phyloP scores from a whole-genome alignment of 2,797 vertebrate genomes.

The Carapus acus region DNA sequence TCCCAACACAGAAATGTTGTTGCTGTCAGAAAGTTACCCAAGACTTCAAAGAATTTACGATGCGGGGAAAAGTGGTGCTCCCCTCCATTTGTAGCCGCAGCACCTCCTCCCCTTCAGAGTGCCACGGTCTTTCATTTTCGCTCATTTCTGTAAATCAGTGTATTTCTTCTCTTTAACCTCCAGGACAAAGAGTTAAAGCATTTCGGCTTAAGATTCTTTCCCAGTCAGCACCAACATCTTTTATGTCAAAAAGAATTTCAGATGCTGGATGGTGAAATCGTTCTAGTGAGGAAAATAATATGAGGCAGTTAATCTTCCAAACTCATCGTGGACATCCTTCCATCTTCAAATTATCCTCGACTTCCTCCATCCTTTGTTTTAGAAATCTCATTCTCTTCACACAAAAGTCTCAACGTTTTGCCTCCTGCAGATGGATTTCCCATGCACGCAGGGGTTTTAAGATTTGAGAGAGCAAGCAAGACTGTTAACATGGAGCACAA shows the following conservation, averaged over 20 bases:
- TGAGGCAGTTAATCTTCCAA: slow-evolving; percentile 14
- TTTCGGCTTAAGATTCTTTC: background rate
- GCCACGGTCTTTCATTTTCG: too few relatives aligned
- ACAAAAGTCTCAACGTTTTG: slow-evolving; percentile 5
- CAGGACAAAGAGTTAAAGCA: slow-evolving; percentile 11
- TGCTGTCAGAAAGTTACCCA: slow-evolving; percentile 22
- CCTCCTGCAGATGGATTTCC: too few relatives aligned
- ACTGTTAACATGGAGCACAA: slow-evolving; percentile 54
- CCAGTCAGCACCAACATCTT: slow-evolving; percentile 8
- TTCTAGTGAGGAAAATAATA: slow-evolving; percentile 23
- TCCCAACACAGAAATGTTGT: slow-evolving; percentile 15
- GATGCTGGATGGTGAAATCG: slow-evolving; percentile 12
- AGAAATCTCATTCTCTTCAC: background rate
- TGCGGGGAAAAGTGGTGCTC: slow-evolving; percentile 6
- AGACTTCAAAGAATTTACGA: slow-evolving; percentile 4
- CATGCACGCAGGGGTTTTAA: slow-evolving; percentile 30
- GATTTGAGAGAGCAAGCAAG: slow-evolving; percentile 44
- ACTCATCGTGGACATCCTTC: slow-evolving; percentile 21
- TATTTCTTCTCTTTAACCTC: slow-evolving; percentile 21
- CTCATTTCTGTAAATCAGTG: too few relatives aligned
- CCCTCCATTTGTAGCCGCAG: slow-evolving; percentile 7
- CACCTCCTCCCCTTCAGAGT: too few relatives aligned
- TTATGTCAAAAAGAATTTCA: slow-evolving; percentile 20
- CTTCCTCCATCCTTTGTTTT: background rate
- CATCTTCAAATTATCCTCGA: slow-evolving; percentile 35